These are phyloP conservation scores for Lochmaea capreae DNA, from an alignment of 2,888 invertebrate species.

Conservation along the genomic window DNA sequence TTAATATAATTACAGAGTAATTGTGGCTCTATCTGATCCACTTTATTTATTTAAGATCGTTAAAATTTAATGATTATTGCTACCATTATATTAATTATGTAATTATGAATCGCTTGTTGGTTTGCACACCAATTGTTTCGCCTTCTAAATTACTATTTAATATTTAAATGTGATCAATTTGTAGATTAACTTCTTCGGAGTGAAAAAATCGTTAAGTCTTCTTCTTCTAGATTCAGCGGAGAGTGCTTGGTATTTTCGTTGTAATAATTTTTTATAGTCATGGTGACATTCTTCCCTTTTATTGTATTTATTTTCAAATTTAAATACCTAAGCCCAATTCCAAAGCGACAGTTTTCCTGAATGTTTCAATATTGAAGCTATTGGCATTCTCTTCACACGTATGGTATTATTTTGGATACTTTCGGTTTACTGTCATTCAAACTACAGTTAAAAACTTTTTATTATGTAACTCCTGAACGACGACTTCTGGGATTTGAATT, in stretches of 20 bases:
- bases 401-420: constrained; percentile 51
- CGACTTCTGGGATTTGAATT: constrained; percentile 37
- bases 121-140: neutral
- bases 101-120: constrained; percentile 1
- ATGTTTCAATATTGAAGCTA: constrained; percentile 50
- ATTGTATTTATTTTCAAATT: neutral
- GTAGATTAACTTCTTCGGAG: too few relatives aligned
- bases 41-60: neutral
- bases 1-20: constrained; percentile 8
- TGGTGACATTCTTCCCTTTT: neutral
- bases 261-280: neutral
- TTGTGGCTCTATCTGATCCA: neutral
- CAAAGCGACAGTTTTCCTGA: constrained; percentile 22
- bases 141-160: neutral
- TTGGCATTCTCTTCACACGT: constrained; percentile 49
- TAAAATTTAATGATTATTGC: constrained; percentile 15
- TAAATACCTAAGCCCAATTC: neutral
- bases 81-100: constrained; percentile 1
- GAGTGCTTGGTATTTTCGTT: too few relatives aligned
- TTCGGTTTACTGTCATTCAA: constrained; percentile 49
- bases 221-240: too few relatives aligned
- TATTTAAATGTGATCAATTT: too few relatives aligned
- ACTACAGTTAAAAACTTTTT: constrained; percentile 49
- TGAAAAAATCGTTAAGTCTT: too few relatives aligned
- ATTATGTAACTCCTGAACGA: constrained; percentile 39